Evolutionary conservation across 2,113 vertebrate genomes (phyloP), one percentile per base, ranked within the genome.

Genomic region (Elanoides forficatus): DNA sequence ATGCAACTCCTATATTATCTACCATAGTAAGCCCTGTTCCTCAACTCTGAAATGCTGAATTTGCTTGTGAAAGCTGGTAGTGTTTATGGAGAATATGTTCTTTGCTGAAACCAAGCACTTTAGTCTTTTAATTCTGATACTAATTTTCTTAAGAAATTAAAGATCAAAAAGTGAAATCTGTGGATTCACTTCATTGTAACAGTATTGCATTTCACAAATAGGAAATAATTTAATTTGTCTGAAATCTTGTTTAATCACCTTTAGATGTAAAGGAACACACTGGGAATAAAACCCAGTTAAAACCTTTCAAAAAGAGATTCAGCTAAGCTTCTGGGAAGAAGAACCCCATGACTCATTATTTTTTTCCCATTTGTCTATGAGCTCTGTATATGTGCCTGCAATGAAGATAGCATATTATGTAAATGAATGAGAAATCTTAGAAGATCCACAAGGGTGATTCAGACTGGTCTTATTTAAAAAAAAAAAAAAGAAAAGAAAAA

Each of bases 141-240:
- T 91, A 84, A 84, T 95, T 91, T 94, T 88, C 81, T 91, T 87
- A 55, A 87, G 83, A 84, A 87, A 79, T 79, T 84, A 93, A 87
- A 91, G 81, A 84, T 87, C 62, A 89, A 76, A 84, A 90, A 88
- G 26, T 73, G 26, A 85, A 87, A 97, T 93, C 42, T 93, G 34
- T 70, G n/a, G 66, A 86, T 91, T 75, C 56, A 32, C 45, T 65
- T 93, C 2, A 1, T 80, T 79, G 58, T 62, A 25, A 36, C 12
- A 48, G 26, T 45, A 65, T 47, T 79, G 65, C 66, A 52, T 88
- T 58, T 94, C 79, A 81, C 30, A 91, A 93, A 79, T 65, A 91
- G 14, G 36, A 91, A 93, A 91, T 93, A 50, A 85, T 82, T 81
- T 71, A 75, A 81, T 84, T 93, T 91, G 65, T 53, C 70, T 72